phyloP scores from a whole-genome alignment of 2,113 vertebrate species.

The Bungarus multicinctus region DNA sequence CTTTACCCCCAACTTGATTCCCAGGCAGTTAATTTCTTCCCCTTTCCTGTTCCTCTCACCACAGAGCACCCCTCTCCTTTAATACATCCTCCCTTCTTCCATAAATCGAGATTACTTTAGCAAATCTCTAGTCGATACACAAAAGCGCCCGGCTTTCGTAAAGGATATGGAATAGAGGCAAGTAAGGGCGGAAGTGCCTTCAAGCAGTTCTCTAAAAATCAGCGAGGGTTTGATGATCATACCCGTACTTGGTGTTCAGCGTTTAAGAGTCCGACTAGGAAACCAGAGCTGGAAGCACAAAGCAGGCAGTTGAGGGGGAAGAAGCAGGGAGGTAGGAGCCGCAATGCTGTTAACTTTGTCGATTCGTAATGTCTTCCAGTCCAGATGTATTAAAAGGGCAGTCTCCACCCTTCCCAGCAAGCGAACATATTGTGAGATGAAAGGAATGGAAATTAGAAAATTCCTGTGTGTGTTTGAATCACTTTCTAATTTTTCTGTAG shows the following conservation, averaged over 20 bases:
- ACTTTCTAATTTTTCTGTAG: neutral
- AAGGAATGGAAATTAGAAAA: neutral
- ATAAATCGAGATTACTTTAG: neutral
- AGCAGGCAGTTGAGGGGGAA: neutral
- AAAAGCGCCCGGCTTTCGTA: accelerated
- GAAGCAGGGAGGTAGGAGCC: neutral
- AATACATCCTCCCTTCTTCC: neutral
- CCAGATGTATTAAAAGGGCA: neutral
- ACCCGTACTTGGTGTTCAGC: neutral
- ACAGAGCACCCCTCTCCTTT: neutral
- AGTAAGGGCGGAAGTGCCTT: neutral
- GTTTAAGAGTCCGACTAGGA: neutral
- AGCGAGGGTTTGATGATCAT: accelerated
- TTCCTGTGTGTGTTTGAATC: neutral
- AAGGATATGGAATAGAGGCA: neutral
- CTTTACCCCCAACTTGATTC: neutral
- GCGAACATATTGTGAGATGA: neutral
- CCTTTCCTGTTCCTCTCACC: neutral
- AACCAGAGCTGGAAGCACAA: neutral
- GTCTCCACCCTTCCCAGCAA: neutral
- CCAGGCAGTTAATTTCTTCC: neutral
- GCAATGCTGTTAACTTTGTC: neutral
- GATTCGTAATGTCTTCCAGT: neutral
- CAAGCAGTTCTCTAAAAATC: neutral
- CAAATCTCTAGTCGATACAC: neutral